Percentiles rank a stretch among this genome's conserved stretches.
phyloP scores from a whole-genome alignment of 2,888 invertebrate species.

The Polyommatus icarus region DNA sequence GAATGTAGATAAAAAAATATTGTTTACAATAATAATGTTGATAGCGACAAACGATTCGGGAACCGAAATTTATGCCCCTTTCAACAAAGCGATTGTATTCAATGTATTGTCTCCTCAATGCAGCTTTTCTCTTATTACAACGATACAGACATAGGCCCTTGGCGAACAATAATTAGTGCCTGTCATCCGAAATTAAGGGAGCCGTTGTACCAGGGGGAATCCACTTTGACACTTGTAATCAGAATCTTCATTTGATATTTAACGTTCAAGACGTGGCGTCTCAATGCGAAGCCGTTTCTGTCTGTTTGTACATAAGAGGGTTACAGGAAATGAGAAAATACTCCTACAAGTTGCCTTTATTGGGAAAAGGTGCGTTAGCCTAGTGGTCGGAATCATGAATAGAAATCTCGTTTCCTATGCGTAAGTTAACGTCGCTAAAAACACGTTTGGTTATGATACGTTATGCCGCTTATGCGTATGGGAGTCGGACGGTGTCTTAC shows the following conservation, averaged over 20 bases:
- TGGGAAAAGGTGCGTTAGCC: not conserved
- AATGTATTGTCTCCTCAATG: not conserved
- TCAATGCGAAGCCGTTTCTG: not conserved
- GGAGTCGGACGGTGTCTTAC: too few relatives aligned
- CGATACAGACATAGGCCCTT: not conserved
- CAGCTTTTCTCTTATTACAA: conserved; percentile 2
- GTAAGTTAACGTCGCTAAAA: too few relatives aligned
- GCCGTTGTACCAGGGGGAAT: not conserved
- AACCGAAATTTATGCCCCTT: not conserved
- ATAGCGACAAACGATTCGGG: not conserved
- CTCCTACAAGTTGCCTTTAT: not conserved
- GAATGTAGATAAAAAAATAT: too few relatives aligned
- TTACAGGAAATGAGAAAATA: conserved; percentile 5
- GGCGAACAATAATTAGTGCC: conserved; percentile 2
- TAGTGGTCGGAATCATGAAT: too few relatives aligned
- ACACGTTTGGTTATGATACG: too few relatives aligned
- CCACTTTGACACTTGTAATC: conserved; percentile 12
- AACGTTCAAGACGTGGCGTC: conserved; percentile 5
- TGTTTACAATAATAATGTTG: not conserved
- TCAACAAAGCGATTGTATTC: not conserved
- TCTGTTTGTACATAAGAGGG: not conserved
- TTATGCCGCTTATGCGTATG: too few relatives aligned
- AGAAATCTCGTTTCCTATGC: too few relatives aligned
- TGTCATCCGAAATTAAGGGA: conserved; percentile 24
- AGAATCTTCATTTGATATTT: not conserved